Evolutionary conservation across 2,888 invertebrate genomes (phyloP).

Genomic region (Nomada lathburiana): DNA sequence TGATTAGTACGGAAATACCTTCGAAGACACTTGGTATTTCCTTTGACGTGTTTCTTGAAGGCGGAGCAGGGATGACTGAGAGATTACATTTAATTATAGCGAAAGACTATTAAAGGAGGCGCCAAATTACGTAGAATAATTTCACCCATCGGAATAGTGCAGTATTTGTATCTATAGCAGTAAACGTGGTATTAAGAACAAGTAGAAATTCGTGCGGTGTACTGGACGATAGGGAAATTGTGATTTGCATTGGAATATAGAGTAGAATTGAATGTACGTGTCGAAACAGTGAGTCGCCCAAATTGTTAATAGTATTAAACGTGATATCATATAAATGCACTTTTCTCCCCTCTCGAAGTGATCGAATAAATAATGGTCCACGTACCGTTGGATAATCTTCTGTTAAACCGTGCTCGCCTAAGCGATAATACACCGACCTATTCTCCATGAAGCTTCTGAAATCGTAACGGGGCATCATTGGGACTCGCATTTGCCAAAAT

Average conservation of each 20-base stretch:
- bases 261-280: neutral
- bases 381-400: constrained; percentile 87
- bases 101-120: neutral
- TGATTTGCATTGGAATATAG: neutral
- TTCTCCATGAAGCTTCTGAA: constrained; percentile 87
- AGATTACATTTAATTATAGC: constrained; percentile 17
- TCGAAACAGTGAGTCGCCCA: neutral
- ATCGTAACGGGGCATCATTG: constrained; percentile 86
- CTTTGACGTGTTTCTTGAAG: constrained; percentile 16
- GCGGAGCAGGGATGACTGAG: neutral
- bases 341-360: too few relatives aligned
- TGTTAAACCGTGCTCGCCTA: constrained; percentile 86
- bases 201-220: neutral
- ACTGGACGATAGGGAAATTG: neutral
- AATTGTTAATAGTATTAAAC: constrained; percentile 26
- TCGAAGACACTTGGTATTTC: constrained; percentile 19
- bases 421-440: constrained; percentile 87
- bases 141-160: neutral
- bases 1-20: constrained; percentile 10
- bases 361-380: neutral
- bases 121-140: constrained; percentile 25
- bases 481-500: constrained; percentile 86
- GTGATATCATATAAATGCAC: neutral
- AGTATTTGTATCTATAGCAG: neutral
- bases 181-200: neutral